Evolutionary conservation across 2,888 invertebrate genomes (phyloP), one percentile per base, ranked within the genome.

Genomic region (Chrysolina americana): DNA sequence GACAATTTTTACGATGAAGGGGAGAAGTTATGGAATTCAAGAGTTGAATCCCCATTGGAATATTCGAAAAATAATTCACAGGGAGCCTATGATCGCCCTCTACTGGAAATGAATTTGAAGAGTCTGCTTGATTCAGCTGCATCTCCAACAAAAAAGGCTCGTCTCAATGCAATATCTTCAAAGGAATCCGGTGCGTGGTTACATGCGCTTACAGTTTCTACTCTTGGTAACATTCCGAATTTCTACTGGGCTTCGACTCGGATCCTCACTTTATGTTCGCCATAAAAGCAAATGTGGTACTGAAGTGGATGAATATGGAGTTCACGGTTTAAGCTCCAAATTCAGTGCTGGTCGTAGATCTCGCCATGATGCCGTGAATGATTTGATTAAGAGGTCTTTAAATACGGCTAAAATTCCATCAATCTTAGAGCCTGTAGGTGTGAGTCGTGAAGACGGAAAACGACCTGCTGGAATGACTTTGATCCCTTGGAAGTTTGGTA

Each of bases 201-300:
- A 17, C n/a, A 50, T 50, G 50, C 17, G 17, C 50, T 50, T 50
- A 2, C 50, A 50, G 50, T 50, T 17, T 28, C 28, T 28, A 28
- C 28, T 50, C 50, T 50, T 50, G 50, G 50, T 10, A 50, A 50
- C 17, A 50, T 50, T 17, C 8, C n/a, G n/a, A 50, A 50, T 50
- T 17, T 50, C 50, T 50, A 50, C n/a, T 50, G 50, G n/a, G 50
- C 50, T 50, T 17, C 50, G 50, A 50, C 50, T 50, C 9, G 17
- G 50, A 50, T 50, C 50, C 50, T n/a, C 15, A 15, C n/a, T 17
- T 50, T 17, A 50, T 15, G 17, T 68, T 68, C 68, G n/a, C 23
- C 68, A 44, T 44, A 8, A 13, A 44, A 5, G 44, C 44, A 44
- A 44, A 44, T 44, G 44, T 44, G 44, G 44, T 44, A 8, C 44